Conservation (phyloP, 2,113 vertebrate species). For the Brachyistius frenatus region DNA sequence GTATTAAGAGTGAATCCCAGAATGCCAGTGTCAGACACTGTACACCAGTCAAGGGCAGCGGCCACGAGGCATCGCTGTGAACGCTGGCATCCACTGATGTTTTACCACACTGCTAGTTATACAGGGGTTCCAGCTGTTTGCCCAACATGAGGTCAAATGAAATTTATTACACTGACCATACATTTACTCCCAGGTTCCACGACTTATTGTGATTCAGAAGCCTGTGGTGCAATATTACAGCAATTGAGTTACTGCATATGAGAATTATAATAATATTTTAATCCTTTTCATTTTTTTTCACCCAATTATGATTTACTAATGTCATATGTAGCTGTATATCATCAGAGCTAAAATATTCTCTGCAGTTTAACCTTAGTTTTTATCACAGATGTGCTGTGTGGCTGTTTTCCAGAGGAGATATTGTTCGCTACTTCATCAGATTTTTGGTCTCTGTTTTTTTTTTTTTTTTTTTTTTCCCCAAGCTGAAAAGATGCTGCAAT, state of each 20-base stretch:
- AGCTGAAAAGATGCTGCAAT: conserved; percentile 89
- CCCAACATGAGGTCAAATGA: conserved; percentile 77
- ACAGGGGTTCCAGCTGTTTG: conserved; percentile 74
- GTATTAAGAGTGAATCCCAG: conserved; percentile 71
- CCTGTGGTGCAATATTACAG: conserved; percentile 65
- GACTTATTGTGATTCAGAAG: conserved; percentile 73
- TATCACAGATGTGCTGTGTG: conserved; percentile 40
- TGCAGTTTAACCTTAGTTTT: background rate
- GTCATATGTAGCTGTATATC: conserved; percentile 15
- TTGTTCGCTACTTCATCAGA: conserved; percentile 81
- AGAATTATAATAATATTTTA: conserved; percentile 60
- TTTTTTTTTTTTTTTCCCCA: conserved; percentile 86
- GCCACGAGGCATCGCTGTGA: conserved; percentile 76
- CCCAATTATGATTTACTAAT: conserved; percentile 21
- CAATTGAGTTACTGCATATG: conserved; percentile 66
- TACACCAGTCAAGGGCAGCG: conserved; percentile 75
- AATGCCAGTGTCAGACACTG: conserved; percentile 78
- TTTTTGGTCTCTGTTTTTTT: conserved; percentile 82
- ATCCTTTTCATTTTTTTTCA: conserved; percentile 44
- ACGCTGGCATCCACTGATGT: conserved; percentile 47
- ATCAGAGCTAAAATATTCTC: conserved; percentile 4
- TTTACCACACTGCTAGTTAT: conserved; percentile 72
- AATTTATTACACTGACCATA: conserved; percentile 80
- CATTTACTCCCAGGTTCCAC: conserved; percentile 70
- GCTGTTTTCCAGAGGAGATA: conserved; percentile 38